phyloP scores from a whole-genome alignment of 2,797 vertebrate species.

The Rousettus madagascariensis region DNA sequence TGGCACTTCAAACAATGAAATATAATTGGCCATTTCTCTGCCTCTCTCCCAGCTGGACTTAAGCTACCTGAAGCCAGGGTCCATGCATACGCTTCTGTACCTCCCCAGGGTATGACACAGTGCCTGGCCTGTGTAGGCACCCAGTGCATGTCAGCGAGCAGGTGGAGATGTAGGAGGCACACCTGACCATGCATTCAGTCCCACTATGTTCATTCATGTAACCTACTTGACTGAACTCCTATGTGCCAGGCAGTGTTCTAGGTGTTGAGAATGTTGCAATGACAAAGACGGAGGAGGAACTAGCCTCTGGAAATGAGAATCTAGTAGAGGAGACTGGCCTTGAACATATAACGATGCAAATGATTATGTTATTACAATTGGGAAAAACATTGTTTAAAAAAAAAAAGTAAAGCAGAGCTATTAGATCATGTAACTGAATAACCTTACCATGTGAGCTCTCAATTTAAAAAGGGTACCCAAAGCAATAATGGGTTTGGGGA shows the following conservation, averaged over 20 bases:
- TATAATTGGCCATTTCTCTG: background rate
- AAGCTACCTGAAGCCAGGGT: background rate
- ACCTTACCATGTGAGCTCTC: background rate
- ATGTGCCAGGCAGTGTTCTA: background rate
- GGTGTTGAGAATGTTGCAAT: fast-evolving
- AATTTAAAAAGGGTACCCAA: background rate
- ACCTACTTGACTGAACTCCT: background rate
- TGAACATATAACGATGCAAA: background rate
- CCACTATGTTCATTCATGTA: background rate
- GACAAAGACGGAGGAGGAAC: background rate
- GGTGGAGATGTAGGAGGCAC: background rate
- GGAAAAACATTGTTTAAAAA: background rate
- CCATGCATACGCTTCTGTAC: background rate
- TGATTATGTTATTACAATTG: background rate
- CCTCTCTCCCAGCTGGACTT: background rate
- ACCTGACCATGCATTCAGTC: fast-evolving
- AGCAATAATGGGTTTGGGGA: background rate
- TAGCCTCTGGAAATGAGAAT: background rate
- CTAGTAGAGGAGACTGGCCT: background rate
- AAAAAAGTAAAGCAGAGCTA: background rate
- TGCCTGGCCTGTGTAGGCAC: background rate
- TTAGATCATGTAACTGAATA: background rate
- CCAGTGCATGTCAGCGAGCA: background rate
- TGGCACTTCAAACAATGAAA: background rate
- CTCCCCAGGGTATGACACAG: background rate